A percentile compares a stretch with the other conserved stretches of the same genome.
These are phyloP conservation scores for Ceratina australensis DNA, from an alignment of 1,140 invertebrate genomes.

Conservation along the genomic window DNA sequence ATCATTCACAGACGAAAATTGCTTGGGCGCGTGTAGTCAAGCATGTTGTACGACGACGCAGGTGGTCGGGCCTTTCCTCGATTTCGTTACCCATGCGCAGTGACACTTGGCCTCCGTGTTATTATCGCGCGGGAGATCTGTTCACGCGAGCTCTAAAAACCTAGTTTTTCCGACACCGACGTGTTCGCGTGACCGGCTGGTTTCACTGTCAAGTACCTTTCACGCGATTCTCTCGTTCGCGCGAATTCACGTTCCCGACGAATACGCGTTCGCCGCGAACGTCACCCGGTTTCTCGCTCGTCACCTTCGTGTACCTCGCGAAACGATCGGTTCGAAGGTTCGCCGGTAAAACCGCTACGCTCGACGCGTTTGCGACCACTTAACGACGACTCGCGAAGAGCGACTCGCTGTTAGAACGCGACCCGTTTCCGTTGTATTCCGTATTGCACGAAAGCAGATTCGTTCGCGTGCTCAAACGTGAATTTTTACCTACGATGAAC, in stretches of 20 bases:
- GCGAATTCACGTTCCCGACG: too few species aligned
- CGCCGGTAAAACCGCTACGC: background rate
- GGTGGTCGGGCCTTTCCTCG: slow-evolving; percentile 41
- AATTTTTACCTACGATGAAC: background rate
- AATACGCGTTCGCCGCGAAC: too few species aligned
- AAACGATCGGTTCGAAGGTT: background rate
- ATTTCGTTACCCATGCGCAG: slow-evolving; percentile 48
- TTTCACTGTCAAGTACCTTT: slow-evolving; percentile 50
- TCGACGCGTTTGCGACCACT: background rate
- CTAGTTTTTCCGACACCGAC: slow-evolving; percentile 38
- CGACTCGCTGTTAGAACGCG: background rate
- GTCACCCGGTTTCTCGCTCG: background rate
- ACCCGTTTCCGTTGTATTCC: background rate
- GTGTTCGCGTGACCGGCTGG: slow-evolving; percentile 25
- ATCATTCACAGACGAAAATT: slow-evolving; percentile 56
- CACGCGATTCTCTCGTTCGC: slow-evolving; percentile 34
- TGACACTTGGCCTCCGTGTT: slow-evolving; percentile 33
- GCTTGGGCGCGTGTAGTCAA: slow-evolving; percentile 12
- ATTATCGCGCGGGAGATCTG: slow-evolving; percentile 39
- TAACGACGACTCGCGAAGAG: slow-evolving; percentile 4
- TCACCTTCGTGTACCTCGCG: too few species aligned
- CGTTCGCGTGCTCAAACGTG: background rate
- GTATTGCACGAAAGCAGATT: background rate
- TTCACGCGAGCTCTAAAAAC: slow-evolving; percentile 41
- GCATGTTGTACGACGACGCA: slow-evolving; percentile 22